These are phyloP conservation scores for Corydoras maculifer DNA, from an alignment of 2,113 vertebrate species.

Conservation along the genomic window DNA sequence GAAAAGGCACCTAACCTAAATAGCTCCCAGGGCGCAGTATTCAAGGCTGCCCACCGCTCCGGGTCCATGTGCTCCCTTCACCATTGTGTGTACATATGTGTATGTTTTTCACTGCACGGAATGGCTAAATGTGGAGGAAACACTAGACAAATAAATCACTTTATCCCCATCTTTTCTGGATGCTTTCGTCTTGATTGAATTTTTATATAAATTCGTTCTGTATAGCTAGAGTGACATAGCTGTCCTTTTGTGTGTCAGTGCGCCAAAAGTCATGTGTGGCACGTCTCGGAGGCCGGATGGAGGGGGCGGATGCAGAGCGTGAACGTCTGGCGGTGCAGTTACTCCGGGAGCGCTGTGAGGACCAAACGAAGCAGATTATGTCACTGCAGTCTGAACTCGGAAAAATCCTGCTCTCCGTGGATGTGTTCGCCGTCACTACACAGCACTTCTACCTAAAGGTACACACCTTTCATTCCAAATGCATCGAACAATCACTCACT, in stretches of 20 bases:
- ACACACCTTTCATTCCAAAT: no score
- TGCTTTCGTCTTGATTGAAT: neutral
- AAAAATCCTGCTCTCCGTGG: slow-evolving; percentile 70
- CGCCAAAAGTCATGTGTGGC: slow-evolving; percentile 62
- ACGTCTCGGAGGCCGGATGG: slow-evolving; percentile 62
- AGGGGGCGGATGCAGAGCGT: slow-evolving; percentile 54
- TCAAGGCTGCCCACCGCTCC: no score
- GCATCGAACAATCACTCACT: no score
- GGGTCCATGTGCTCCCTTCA: no score
- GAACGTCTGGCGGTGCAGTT: slow-evolving; percentile 75
- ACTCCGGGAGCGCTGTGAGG: slow-evolving; percentile 77
- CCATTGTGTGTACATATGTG: no score
- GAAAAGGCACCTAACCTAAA: no score
- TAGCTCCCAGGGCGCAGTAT: no score
- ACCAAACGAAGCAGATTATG: slow-evolving; percentile 72
- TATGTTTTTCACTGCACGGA: no score
- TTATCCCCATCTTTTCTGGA: neutral
- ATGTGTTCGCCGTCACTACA: slow-evolving; percentile 79
- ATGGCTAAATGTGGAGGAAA: no score
- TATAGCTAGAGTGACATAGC: no score
- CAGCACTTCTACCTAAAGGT: slow-evolving; percentile 89
- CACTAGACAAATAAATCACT: no score
- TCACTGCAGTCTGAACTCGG: slow-evolving; percentile 68
- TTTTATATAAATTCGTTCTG: no score
- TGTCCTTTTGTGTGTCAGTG: slow-evolving; percentile 52